Evolutionary conservation across 2,888 invertebrate genomes (phyloP), one percentile per base, ranked within the genome.

Genomic region (Icerya purchasi): DNA sequence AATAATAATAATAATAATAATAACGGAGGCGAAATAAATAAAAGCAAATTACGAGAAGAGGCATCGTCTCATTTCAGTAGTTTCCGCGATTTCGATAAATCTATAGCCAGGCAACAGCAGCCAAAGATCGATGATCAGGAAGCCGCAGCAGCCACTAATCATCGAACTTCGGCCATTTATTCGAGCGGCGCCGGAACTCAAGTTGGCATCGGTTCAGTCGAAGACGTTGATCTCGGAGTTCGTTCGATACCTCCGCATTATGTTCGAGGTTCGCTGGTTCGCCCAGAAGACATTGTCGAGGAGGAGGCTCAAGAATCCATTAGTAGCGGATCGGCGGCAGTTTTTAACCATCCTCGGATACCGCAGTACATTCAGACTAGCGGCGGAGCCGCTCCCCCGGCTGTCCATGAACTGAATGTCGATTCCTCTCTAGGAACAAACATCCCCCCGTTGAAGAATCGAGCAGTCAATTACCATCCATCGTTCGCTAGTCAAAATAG

Each of bases 291-390:
- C 50, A 53, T 57, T 22, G 62, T 59, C 25, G 36, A 5, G 8
- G 63, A 61, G 21, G 63, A 61, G 36, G 63, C 63, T 36, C 61
- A 63, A 50, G 63, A 63, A 55, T 61, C 61, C 2, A 63, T 63
- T n/a, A 63, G 54, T 50, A 61, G 61, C 10, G 61, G 57, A 22
- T 58, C 5, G 5, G 14, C 5, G 8, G 36, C 36, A 8, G 59
- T 2, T 55, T 61, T 61, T 36, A 61, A 61, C 56, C 62, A 63
- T 25, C 62, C 62, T 54, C 54, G 63, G 36, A 25, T 62, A 54
- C 61, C 62, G 19, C 63, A 62, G 53, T 62, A 61, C 21, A 61
- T 62, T 2, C 63, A 61, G 49, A 24, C 50, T 14, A 59, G 53
- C 14, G n/a, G n/a, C n/a, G n/a, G n/a, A n/a, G n/a, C n/a, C n/a